Evolutionary conservation across 1,140 invertebrate genomes (phyloP).

Genomic region (Hesperophylax magnus): DNA sequence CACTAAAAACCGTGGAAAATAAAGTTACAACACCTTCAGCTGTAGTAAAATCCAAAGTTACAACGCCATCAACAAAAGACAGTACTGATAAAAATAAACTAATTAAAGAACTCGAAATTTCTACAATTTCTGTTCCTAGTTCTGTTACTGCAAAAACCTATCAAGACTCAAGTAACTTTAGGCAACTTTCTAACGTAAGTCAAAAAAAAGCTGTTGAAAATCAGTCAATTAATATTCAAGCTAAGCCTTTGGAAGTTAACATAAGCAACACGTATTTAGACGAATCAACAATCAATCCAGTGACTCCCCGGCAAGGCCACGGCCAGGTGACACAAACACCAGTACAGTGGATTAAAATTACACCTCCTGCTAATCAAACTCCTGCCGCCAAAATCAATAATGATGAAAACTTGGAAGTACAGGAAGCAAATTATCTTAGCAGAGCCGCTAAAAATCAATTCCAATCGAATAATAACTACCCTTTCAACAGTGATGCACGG

Average conservation of each 20-base stretch:
- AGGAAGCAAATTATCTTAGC: conserved; percentile 18
- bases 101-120: too few species aligned
- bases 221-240: neutral
- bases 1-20: too few species aligned
- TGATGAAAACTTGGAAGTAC: conserved; percentile 6
- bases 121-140: too few species aligned
- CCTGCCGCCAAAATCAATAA: neutral
- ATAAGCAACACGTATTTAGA: neutral
- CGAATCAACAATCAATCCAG: neutral
- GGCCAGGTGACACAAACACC: neutral
- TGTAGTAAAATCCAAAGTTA: too few species aligned
- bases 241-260: neutral
- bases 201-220: neutral
- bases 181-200: neutral
- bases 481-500: too few species aligned
- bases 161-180: neutral
- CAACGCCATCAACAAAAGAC: too few species aligned
- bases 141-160: neutral
- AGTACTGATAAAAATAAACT: too few species aligned
- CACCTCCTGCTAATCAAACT: neutral
- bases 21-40: too few species aligned
- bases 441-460: neutral
- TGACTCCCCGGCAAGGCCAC: neutral
- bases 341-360: conserved; percentile 29
- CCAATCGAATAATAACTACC: neutral